phyloP scores from a whole-genome alignment of 2,888 invertebrate species.

The Pteria penguin region DNA sequence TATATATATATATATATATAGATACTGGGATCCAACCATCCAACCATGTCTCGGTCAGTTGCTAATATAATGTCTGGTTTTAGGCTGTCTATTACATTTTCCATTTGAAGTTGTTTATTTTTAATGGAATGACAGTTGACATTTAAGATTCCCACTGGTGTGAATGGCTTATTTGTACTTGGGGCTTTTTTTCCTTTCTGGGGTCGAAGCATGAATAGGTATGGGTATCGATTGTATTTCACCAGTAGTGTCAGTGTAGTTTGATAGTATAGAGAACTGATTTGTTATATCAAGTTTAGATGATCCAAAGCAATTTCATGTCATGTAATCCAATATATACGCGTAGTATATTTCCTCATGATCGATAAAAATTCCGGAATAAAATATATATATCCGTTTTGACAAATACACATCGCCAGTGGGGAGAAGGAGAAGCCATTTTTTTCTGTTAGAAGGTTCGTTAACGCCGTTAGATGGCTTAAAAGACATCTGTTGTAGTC shows the following conservation, averaged over 20 bases:
- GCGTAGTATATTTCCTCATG: too few species aligned
- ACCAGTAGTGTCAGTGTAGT: not conserved
- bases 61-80: constrained; percentile 3
- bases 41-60: too few species aligned
- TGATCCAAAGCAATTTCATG: constrained; percentile 4
- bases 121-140: constrained; percentile 6
- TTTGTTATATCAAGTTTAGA: not conserved
- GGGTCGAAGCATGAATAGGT: not conserved
- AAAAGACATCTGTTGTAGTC: too few species aligned
- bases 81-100: constrained; percentile 3
- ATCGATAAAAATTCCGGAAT: too few species aligned
- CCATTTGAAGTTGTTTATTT: constrained; percentile 3
- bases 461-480: too few species aligned
- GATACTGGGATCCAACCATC: too few species aligned
- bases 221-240: not conserved
- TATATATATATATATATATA: too few species aligned
- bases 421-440: too few species aligned
- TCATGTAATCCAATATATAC: too few species aligned
- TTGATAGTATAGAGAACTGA: constrained; percentile 1
- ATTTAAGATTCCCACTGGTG: not conserved
- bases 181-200: not conserved
- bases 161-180: constrained; percentile 1
- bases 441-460: too few species aligned
- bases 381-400: too few species aligned
- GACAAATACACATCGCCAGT: too few species aligned